Percentiles rank a stretch among this genome's conserved stretches.
Conservation (phyloP, 2,888 invertebrate species). For the Flexamia atlantica region DNA sequence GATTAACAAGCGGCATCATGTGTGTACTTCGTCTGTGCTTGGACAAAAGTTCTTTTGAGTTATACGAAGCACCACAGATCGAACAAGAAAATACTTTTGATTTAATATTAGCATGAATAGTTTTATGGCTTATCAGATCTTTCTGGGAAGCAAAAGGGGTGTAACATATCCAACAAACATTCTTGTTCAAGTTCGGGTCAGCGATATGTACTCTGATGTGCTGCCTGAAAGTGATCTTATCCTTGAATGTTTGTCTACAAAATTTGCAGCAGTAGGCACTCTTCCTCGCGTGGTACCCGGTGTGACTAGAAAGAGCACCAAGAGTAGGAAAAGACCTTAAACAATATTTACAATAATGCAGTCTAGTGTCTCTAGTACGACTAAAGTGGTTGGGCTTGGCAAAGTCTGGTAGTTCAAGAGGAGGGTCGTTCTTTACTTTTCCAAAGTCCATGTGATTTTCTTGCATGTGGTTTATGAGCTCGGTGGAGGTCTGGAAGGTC, state of each 20-base stretch:
- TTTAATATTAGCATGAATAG: slow-evolving; percentile 62
- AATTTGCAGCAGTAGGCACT: slow-evolving; percentile 64
- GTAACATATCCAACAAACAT: slow-evolving; percentile 67
- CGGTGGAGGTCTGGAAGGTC: slow-evolving; percentile 47
- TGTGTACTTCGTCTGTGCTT: slow-evolving; percentile 62
- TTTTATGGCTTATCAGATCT: slow-evolving; percentile 63
- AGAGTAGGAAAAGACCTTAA: slow-evolving; percentile 54
- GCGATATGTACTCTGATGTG: slow-evolving; percentile 67
- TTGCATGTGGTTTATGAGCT: slow-evolving; percentile 50
- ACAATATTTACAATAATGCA: slow-evolving; percentile 65
- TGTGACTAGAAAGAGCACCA: slow-evolving; percentile 61
- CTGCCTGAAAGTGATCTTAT: slow-evolving; percentile 65
- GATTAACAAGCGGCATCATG: slow-evolving; percentile 10
- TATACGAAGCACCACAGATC: slow-evolving; percentile 65
- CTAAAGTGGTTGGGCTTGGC: slow-evolving; percentile 43
- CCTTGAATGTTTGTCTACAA: slow-evolving; percentile 65
- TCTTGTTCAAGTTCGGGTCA: slow-evolving; percentile 55
- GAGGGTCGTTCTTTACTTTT: slow-evolving; percentile 25
- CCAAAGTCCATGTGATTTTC: slow-evolving; percentile 51
- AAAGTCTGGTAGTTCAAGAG: slow-evolving; percentile 22
- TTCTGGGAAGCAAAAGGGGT: slow-evolving; percentile 65
- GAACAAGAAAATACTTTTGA: slow-evolving; percentile 66
- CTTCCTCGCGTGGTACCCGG: slow-evolving; percentile 60
- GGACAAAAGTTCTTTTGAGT: slow-evolving; percentile 60
- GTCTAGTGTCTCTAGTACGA: slow-evolving; percentile 61